These are phyloP conservation scores for Branchinecta lynchi DNA, from an alignment of 1,140 invertebrate genomes.

Conservation along the genomic window DNA sequence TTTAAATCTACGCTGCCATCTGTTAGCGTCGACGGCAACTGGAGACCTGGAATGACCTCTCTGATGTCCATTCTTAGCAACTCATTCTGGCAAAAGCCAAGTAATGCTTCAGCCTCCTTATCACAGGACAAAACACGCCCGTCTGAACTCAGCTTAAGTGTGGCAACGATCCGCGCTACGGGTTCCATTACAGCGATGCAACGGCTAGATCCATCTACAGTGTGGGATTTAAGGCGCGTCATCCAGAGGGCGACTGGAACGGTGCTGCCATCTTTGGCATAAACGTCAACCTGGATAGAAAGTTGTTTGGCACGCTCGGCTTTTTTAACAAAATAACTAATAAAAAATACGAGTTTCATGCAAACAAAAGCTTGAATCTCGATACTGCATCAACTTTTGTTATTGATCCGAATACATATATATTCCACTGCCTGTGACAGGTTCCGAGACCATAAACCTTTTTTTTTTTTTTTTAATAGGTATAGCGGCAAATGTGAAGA, in stretches of 20 bases:
- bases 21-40: not conserved
- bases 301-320: too few relatives aligned
- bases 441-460: too few relatives aligned
- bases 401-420: too few relatives aligned
- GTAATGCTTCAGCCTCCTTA: not conserved
- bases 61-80: not conserved
- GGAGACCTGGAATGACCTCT: not conserved
- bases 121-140: not conserved
- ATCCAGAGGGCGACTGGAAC: not conserved
- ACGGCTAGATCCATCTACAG: not conserved
- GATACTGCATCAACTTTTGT: too few relatives aligned
- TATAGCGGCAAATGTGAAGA: too few relatives aligned
- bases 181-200: constrained; percentile 7
- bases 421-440: too few relatives aligned
- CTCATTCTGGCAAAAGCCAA: not conserved
- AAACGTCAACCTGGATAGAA: not conserved
- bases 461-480: too few relatives aligned
- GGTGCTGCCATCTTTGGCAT: not conserved
- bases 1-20: not conserved
- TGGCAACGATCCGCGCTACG: not conserved
- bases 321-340: too few relatives aligned
- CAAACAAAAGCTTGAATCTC: too few relatives aligned
- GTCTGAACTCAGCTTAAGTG: not conserved
- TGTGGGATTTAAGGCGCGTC: not conserved
- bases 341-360: too few relatives aligned